Evolutionary conservation across 2,113 vertebrate genomes (phyloP).

Genomic region (Oncorhynchus nerka): DNA sequence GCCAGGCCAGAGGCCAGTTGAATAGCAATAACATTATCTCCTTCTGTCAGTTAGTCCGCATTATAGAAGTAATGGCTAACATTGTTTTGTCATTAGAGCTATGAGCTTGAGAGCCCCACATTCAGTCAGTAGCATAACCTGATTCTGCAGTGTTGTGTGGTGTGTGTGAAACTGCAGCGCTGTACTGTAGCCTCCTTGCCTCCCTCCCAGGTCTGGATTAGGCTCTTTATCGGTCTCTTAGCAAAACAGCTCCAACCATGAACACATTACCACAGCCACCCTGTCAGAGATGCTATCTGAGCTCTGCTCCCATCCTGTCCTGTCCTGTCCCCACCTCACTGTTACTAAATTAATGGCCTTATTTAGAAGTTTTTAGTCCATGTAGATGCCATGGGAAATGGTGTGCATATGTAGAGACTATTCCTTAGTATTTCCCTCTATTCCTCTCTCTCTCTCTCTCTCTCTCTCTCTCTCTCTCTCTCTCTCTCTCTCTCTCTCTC

Average conservation of each 20-base stretch:
- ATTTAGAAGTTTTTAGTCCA: neutral
- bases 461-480: too few species aligned
- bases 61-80: neutral
- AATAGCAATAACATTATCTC: neutral
- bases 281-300: slow-evolving; percentile 11
- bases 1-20: neutral
- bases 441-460: neutral
- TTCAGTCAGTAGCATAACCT: too few species aligned
- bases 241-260: neutral
- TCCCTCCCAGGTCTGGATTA: slow-evolving; percentile 1
- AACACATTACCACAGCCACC: neutral
- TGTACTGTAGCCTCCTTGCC: neutral
- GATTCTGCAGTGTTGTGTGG: neutral
- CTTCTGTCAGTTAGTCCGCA: too few species aligned
- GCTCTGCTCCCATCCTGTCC: slow-evolving; percentile 21
- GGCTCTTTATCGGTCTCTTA: neutral
- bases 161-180: too few species aligned
- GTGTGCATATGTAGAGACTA: slow-evolving; percentile 52
- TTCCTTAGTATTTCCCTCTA: neutral
- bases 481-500: slow-evolving; percentile 22
- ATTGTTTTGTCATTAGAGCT: neutral
- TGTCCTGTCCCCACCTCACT: too few species aligned
- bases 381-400: slow-evolving; percentile 39
- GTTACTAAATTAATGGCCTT: slow-evolving; percentile 13
- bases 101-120: too few species aligned